Conservation (phyloP, 1,140 invertebrate genomes). For the Macrobrachium nipponense region DNA sequence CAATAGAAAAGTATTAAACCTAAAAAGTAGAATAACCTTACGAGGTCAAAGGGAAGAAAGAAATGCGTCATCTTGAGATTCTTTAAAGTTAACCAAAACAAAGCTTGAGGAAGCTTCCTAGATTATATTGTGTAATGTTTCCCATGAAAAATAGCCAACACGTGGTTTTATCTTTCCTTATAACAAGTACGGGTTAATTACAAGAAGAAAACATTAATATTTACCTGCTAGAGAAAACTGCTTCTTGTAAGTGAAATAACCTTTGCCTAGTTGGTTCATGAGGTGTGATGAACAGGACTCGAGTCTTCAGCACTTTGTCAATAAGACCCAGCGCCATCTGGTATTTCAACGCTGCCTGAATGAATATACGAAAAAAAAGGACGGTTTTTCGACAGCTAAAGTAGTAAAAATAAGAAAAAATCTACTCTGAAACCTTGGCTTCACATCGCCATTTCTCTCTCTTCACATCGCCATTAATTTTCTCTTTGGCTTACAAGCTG, state of each 20-base stretch:
- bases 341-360: slow-evolving; percentile 32
- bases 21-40: no score
- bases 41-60: no score
- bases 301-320: slow-evolving; percentile 41
- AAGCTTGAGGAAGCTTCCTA: no score
- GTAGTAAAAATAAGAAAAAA: no score
- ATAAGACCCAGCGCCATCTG: slow-evolving; percentile 39
- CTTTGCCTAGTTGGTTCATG: slow-evolving; percentile 43
- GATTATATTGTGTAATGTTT: no score
- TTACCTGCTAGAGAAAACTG: slow-evolving; percentile 41
- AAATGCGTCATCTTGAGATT: no score
- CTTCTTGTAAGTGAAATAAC: slow-evolving; percentile 41
- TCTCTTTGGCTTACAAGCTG: no score
- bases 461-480: no score
- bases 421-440: no score
- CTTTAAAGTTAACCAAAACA: no score
- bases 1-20: no score
- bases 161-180: background rate
- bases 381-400: background rate
- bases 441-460: no score
- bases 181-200: background rate
- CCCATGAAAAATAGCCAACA: background rate
- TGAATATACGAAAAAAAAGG: background rate
- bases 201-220: background rate
- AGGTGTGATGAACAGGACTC: slow-evolving; percentile 31